Evolutionary conservation across 2,888 invertebrate species (phyloP).

Genomic region (Caenorhabditis sp.): DNA sequence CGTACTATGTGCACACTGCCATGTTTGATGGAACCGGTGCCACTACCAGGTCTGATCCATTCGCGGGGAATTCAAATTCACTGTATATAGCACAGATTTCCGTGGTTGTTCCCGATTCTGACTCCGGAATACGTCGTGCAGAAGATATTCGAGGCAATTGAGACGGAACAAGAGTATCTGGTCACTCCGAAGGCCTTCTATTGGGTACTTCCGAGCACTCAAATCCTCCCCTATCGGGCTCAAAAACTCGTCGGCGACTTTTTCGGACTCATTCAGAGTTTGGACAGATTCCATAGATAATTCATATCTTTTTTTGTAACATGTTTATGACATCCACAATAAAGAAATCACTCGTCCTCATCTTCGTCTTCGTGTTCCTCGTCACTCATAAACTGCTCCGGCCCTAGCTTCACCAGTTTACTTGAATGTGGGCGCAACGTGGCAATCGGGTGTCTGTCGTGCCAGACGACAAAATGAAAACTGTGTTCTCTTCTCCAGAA

Average conservation of each 20-base stretch:
- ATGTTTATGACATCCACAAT: no score
- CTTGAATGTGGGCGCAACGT: slow-evolving; percentile 26
- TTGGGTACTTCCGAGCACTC: slow-evolving; percentile 18
- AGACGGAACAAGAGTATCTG: slow-evolving; percentile 43
- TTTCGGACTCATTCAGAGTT: slow-evolving; percentile 69
- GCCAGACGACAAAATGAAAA: slow-evolving; percentile 49
- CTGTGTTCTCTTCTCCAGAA: slow-evolving; percentile 28
- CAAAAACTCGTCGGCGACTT: slow-evolving; percentile 58
- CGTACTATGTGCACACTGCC: slow-evolving; percentile 95
- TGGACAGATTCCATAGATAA: slow-evolving; percentile 68
- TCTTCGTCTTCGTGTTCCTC: slow-evolving; percentile 15
- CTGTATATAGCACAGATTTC: slow-evolving; percentile 10
- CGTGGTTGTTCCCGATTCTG: slow-evolving; percentile 25
- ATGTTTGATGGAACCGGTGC: slow-evolving; percentile 86
- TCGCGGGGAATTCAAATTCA: not conserved
- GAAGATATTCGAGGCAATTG: slow-evolving; percentile 37
- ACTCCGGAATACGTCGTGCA: slow-evolving; percentile 30
- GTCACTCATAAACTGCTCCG: slow-evolving; percentile 1
- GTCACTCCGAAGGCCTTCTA: slow-evolving; percentile 33
- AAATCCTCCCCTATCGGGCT: slow-evolving; percentile 68
- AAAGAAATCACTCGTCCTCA: no score
- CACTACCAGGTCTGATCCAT: not conserved
- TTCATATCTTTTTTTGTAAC: no score
- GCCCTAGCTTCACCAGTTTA: slow-evolving; percentile 4
- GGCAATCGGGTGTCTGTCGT: slow-evolving; percentile 34